A percentile compares a stretch with the other conserved stretches of the same genome.
These are phyloP conservation scores for Clepsis dumicolana DNA, from an alignment of 2,888 invertebrate genomes.

Conservation along the genomic window DNA sequence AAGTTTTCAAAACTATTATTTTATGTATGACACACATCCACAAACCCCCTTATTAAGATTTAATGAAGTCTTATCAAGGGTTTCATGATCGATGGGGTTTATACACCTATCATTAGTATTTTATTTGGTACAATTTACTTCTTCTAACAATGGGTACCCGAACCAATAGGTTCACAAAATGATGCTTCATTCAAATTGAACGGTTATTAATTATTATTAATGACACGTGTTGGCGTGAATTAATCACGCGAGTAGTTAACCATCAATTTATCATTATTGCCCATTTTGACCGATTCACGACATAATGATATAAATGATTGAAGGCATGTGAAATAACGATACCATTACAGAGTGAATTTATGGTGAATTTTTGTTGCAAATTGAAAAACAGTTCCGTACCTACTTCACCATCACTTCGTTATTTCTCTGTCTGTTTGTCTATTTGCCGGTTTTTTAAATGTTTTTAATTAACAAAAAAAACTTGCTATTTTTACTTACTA, in stretches of 20 bases:
- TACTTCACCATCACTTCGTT: too few species aligned
- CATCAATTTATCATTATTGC: slow-evolving; percentile 8
- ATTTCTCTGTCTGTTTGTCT: too few species aligned
- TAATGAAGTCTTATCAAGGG: background rate
- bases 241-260: background rate
- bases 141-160: background rate
- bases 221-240: slow-evolving; percentile 14
- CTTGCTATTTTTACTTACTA: too few species aligned
- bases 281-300: slow-evolving; percentile 10
- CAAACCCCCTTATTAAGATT: background rate
- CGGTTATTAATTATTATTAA: slow-evolving; percentile 8
- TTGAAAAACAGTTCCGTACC: too few species aligned
- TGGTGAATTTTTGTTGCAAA: too few species aligned
- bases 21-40: too few species aligned
- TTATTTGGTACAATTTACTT: background rate
- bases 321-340: slow-evolving; percentile 1
- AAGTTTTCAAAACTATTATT: too few species aligned
- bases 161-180: background rate
- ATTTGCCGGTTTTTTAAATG: too few species aligned
- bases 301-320: slow-evolving; percentile 6
- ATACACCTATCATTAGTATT: background rate
- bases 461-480: too few species aligned
- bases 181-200: background rate
- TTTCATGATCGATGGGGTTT: background rate
- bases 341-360: background rate